Evolutionary conservation across 2,113 vertebrate species (phyloP).

Genomic region (Myrmecophaga tridactyla): DNA sequence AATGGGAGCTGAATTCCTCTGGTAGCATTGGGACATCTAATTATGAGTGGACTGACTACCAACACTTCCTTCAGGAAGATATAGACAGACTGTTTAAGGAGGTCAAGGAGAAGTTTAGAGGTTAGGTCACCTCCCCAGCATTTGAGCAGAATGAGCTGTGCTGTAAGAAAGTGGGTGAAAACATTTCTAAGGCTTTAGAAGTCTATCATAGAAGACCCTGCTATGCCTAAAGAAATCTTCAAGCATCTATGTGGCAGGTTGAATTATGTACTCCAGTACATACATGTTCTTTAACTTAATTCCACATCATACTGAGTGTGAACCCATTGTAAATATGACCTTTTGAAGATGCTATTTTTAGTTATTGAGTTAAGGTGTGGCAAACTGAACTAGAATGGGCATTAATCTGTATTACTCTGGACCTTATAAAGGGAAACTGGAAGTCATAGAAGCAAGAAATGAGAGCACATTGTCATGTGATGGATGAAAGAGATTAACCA

Average conservation of each 20-base stretch:
- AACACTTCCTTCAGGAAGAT: constrained; percentile 78
- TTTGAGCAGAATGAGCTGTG: constrained; percentile 81
- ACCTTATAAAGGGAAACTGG: too few relatives aligned
- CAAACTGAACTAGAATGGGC: too few relatives aligned
- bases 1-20: constrained; percentile 77
- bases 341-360: too few relatives aligned
- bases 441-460: too few relatives aligned
- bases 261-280: too few relatives aligned
- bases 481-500: too few relatives aligned
- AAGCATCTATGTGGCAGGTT: constrained; percentile 71
- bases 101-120: constrained; percentile 83
- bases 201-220: constrained; percentile 77
- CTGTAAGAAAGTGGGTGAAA: constrained; percentile 81
- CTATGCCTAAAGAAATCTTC: constrained; percentile 72
- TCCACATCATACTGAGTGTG: too few relatives aligned
- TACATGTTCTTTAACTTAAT: too few relatives aligned
- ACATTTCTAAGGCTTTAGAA: constrained; percentile 80
- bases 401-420: too few relatives aligned
- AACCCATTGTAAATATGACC: too few relatives aligned
- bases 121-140: constrained; percentile 82
- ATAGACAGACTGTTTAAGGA: constrained; percentile 80
- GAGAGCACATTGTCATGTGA: too few relatives aligned
- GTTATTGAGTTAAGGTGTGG: too few relatives aligned
- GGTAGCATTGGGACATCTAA: constrained; percentile 70
- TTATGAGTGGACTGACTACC: constrained; percentile 62